Percentiles rank a stretch among this genome's conserved stretches.
Evolutionary conservation across 2,888 invertebrate genomes (phyloP).

Genomic region (Lycophotia porphyrea): DNA sequence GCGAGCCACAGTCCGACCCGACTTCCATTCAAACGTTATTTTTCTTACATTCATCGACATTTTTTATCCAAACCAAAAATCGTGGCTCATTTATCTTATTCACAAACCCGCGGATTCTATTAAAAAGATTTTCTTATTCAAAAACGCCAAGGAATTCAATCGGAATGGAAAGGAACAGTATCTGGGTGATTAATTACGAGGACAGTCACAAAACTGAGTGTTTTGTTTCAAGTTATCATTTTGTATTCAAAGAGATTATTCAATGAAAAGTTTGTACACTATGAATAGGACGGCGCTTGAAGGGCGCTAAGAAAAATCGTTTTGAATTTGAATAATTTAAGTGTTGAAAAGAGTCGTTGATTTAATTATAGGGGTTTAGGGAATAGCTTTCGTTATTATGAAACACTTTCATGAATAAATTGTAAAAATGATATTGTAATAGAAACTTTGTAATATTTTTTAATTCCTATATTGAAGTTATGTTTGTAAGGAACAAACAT

Average conservation of each 20-base stretch:
- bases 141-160: conserved; percentile 81
- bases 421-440: conserved; percentile 23
- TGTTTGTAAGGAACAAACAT: background rate
- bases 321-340: conserved; percentile 59
- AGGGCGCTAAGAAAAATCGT: conserved; percentile 59
- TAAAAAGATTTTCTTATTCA: conserved; percentile 82
- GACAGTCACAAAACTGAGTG: conserved; percentile 71
- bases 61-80: conserved; percentile 76
- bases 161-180: conserved; percentile 73
- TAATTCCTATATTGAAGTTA: background rate
- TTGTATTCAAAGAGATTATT: conserved; percentile 69
- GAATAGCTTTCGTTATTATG: conserved; percentile 30
- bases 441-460: background rate
- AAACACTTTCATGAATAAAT: conserved; percentile 14
- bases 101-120: conserved; percentile 74
- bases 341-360: conserved; percentile 50
- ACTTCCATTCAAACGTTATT: conserved; percentile 72
- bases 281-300: conserved; percentile 52
- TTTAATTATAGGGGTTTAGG: conserved; percentile 52
- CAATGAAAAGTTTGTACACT: conserved; percentile 66
- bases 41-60: conserved; percentile 69
- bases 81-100: conserved; percentile 76
- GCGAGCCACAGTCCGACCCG: conserved; percentile 62
- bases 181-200: conserved; percentile 78
- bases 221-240: conserved; percentile 73